Evolutionary conservation across 2,888 invertebrate species (phyloP).

Genomic region (Diogma glabrata): DNA sequence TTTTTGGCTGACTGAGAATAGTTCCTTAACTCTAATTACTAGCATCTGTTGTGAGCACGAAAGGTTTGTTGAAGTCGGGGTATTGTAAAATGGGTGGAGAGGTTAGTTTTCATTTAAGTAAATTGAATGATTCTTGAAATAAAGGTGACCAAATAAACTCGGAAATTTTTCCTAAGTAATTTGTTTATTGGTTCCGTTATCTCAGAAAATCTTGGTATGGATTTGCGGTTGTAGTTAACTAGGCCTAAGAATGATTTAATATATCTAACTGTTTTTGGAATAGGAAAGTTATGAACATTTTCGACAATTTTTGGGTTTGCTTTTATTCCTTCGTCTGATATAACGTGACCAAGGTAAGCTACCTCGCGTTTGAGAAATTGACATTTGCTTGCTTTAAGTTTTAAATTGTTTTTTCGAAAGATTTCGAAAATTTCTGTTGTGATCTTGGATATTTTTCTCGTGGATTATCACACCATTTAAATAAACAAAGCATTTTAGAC

Average conservation of each 20-base stretch:
- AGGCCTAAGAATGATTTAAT: slow-evolving; percentile 12
- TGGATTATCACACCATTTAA: background rate
- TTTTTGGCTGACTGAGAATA: background rate
- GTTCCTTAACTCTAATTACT: background rate
- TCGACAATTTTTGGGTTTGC: background rate
- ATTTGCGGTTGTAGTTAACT: slow-evolving; percentile 12
- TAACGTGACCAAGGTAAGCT: too few relatives aligned
- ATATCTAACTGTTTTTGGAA: slow-evolving; percentile 3
- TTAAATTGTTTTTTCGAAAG: too few relatives aligned
- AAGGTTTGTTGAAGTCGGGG: too few relatives aligned
- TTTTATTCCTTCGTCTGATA: too few relatives aligned
- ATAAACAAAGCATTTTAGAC: background rate
- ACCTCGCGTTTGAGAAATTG: too few relatives aligned
- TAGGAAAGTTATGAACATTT: background rate
- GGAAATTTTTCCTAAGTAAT: background rate
- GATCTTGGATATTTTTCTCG: background rate
- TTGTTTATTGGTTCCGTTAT: background rate
- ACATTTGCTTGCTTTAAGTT: too few relatives aligned
- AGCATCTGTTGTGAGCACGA: background rate
- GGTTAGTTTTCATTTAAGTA: too few relatives aligned
- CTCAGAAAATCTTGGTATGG: slow-evolving; percentile 11
- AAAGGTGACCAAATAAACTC: too few relatives aligned
- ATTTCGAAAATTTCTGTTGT: background rate
- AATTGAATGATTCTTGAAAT: too few relatives aligned
- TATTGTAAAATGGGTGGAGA: too few relatives aligned